A percentile compares a stretch with the other conserved stretches of the same genome.
Conservation (phyloP, 2,888 invertebrate genomes). For the Anorthoa munda region DNA sequence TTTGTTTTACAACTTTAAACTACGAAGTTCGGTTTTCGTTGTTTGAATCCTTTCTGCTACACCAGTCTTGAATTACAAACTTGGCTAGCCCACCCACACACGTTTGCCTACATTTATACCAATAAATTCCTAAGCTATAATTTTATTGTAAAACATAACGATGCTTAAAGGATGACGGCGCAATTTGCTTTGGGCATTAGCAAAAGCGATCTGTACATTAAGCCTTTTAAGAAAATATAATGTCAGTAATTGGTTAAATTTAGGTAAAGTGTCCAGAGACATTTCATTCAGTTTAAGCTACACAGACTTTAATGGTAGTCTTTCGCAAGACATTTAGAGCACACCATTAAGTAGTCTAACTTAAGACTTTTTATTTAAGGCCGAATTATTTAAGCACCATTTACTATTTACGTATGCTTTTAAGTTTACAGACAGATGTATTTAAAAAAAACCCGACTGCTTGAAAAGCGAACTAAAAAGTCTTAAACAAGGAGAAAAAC, state of each 20-base stretch:
- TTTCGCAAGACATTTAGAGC: slow-evolving; percentile 45
- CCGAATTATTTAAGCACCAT: slow-evolving; percentile 15
- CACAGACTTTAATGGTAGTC: slow-evolving; percentile 49
- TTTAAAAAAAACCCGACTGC: no score
- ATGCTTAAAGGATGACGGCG: slow-evolving; percentile 6
- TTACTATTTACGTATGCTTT: slow-evolving; percentile 18
- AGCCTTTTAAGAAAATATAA: slow-evolving; percentile 35
- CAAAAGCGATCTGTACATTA: slow-evolving; percentile 16
- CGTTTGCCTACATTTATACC: not conserved
- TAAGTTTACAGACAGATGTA: slow-evolving; percentile 3
- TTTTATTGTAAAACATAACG: not conserved
- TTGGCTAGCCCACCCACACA: slow-evolving; percentile 5
- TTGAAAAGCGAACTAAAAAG: no score
- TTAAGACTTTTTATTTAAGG: slow-evolving; percentile 28
- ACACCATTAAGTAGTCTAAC: slow-evolving; percentile 43
- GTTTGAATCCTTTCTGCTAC: slow-evolving; percentile 43
- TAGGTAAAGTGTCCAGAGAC: slow-evolving; percentile 41
- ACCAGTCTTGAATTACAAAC: slow-evolving; percentile 29
- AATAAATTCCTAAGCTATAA: not conserved
- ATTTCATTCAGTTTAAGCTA: slow-evolving; percentile 51
- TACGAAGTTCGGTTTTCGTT: slow-evolving; percentile 41
- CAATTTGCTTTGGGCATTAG: slow-evolving; percentile 29
- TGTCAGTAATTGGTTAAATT: slow-evolving; percentile 50
- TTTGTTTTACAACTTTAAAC: slow-evolving; percentile 46
- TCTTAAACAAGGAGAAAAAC: no score